Base-by-base conservation (phyloP, 2,888 invertebrate genomes). In the Tholera decimalis region DNA sequence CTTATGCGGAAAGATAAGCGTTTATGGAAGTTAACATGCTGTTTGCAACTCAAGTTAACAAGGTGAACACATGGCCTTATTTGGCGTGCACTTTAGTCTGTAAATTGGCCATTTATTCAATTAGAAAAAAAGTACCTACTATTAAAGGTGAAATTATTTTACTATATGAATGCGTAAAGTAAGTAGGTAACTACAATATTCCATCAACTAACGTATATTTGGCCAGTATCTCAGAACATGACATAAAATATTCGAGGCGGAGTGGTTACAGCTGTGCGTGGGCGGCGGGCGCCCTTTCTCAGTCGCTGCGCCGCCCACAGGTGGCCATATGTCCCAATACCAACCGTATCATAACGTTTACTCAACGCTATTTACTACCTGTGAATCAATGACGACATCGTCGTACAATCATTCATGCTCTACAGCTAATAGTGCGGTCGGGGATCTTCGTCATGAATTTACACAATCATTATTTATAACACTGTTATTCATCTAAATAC, bases 221-320 rank as follows among this genome's bases (percentile, higher is more conserved):
- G 24, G 20, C 37, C n/a, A 28, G 37, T 43, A 53, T 39, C 30
- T 62, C 49, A 56, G 37, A 66, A 57, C 59, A 69, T 54, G 46
- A 26, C 46, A 53, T 60, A 50, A 59, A 50, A 62, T 74, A 70
- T 69, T 56, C 76, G 70, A 79, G 80, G 79, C 78, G 88, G 72
- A 83, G 73, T 78, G 70, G 75, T 67, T 66, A 83, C 88, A 85
- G 85, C 85, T 55, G 65, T 60, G 91, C 89, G 94, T 94, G 86
- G 95, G 94, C 86, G 91, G 88, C 85, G 90, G 91, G 88, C 85
- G 90, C 91, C 93, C 92, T 93, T 93, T 92, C 90, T 89, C 88
- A 86, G 79, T 83, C 79, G 80, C 82, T 70, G 55, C 65, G 78
- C 87, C 93, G 90, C 93, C 93, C 87, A 92, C 92, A 84, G 88